These are phyloP conservation scores for Calycopis cecrops DNA, from an alignment of 1,140 invertebrate genomes.

Conservation along the genomic window DNA sequence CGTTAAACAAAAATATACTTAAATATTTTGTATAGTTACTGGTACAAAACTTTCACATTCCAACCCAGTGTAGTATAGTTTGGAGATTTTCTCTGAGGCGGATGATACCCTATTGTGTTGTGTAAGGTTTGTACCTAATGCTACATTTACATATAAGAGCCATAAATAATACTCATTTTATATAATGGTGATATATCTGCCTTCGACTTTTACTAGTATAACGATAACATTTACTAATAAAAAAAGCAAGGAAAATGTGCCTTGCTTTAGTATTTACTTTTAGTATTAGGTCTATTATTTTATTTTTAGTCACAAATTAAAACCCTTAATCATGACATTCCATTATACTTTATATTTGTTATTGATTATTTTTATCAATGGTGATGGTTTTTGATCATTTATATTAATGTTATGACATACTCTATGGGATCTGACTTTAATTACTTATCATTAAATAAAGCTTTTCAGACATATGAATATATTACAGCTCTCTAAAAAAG, in stretches of 20 bases:
- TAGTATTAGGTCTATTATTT: neutral
- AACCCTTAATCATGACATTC: neutral
- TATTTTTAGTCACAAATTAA: neutral
- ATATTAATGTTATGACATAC: too few relatives aligned
- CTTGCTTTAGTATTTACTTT: neutral
- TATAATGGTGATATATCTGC: neutral
- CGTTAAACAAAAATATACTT: conserved; percentile 65
- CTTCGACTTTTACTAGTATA: too few relatives aligned
- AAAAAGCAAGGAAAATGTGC: neutral
- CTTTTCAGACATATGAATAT: too few relatives aligned
- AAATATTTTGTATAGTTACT: too few relatives aligned
- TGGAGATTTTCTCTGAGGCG: too few relatives aligned
- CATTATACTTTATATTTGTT: neutral
- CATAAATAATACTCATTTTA: conserved; percentile 3
- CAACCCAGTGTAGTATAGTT: too few relatives aligned
- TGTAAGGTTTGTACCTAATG: neutral
- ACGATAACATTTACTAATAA: neutral
- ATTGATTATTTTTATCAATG: conserved; percentile 1
- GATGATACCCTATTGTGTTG: too few relatives aligned
- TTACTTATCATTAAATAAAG: too few relatives aligned
- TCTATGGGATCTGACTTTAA: too few relatives aligned
- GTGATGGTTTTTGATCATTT: neutral
- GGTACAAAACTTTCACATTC: too few relatives aligned
- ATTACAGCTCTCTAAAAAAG: too few relatives aligned
- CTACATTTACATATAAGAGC: neutral